Evolutionary conservation across 2,888 invertebrate genomes (phyloP).

Genomic region (Bellardia bayeri): DNA sequence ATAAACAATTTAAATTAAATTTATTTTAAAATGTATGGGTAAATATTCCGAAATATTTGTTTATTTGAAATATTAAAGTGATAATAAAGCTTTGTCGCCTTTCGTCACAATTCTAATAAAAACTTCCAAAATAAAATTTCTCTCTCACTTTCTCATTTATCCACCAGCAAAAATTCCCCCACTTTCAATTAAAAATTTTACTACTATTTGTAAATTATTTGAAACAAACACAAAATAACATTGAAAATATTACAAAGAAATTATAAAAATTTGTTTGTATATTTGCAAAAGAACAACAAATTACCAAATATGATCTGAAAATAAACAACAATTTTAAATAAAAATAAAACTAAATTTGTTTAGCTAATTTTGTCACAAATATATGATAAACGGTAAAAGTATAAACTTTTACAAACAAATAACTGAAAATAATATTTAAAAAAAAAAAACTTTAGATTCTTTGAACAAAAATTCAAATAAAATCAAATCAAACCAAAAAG

Average conservation of each 20-base stretch:
- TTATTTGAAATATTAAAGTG: too few species aligned
- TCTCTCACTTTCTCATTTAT: too few species aligned
- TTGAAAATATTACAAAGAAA: not conserved
- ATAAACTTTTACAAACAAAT: conserved; percentile 18
- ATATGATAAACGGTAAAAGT: conserved; percentile 10
- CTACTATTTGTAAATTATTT: too few species aligned
- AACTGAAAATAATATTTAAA: conserved; percentile 22
- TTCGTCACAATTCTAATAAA: too few species aligned
- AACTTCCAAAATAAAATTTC: too few species aligned
- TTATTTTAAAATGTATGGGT: too few species aligned
- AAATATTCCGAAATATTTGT: too few species aligned
- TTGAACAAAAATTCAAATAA: conserved; percentile 24
- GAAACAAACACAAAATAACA: not conserved
- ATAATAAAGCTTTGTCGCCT: too few species aligned
- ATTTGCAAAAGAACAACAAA: not conserved
- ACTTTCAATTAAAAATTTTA: too few species aligned
- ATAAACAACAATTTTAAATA: not conserved
- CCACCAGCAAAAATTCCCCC: too few species aligned
- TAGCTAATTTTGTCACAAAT: conserved; percentile 32
- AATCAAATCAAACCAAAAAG: conserved; percentile 27
- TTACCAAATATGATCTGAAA: not conserved
- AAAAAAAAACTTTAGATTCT: conserved; percentile 25
- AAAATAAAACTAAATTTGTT: conserved; percentile 14
- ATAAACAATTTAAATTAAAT: too few species aligned
- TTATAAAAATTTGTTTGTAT: conserved; percentile 18